These are phyloP conservation scores for Drosophila takahashii DNA, from an alignment of 1,140 invertebrate genomes.

Conservation along the genomic window DNA sequence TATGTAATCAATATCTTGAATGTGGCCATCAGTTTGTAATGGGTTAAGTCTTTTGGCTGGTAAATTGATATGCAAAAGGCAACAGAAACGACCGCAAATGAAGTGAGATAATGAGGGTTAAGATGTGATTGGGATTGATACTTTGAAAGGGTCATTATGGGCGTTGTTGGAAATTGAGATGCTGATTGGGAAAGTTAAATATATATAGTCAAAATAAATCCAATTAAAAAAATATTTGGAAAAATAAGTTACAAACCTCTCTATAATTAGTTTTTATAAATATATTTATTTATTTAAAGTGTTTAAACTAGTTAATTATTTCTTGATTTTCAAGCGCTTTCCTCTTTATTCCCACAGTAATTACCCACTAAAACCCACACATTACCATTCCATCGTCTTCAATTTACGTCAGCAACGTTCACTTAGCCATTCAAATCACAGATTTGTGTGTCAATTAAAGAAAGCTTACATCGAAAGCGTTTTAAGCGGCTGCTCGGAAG, in stretches of 20 bases:
- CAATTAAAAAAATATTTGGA: too few relatives aligned
- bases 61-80: constrained; percentile 41
- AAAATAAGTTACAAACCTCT: too few relatives aligned
- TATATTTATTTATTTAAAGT: too few relatives aligned
- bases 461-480: constrained; percentile 30
- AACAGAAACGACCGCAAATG: constrained; percentile 22
- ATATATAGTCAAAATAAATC: neutral
- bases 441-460: constrained; percentile 37
- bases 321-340: too few relatives aligned
- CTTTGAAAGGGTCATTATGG: constrained; percentile 18
- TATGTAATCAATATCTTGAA: constrained; percentile 52
- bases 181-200: constrained; percentile 6
- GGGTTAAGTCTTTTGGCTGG: constrained; percentile 21
- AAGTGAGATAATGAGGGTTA: constrained; percentile 44
- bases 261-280: too few relatives aligned
- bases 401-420: constrained; percentile 18
- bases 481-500: constrained; percentile 38
- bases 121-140: constrained; percentile 5
- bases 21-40: constrained; percentile 37
- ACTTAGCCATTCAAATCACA: constrained; percentile 18
- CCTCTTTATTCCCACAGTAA: too few relatives aligned
- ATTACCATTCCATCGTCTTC: constrained; percentile 23
- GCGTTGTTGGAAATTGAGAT: constrained; percentile 1
- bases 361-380: constrained; percentile 18
- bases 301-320: too few relatives aligned